These are phyloP conservation scores for Podiceps cristatus DNA, from an alignment of 2,113 vertebrate genomes.

Conservation along the genomic window DNA sequence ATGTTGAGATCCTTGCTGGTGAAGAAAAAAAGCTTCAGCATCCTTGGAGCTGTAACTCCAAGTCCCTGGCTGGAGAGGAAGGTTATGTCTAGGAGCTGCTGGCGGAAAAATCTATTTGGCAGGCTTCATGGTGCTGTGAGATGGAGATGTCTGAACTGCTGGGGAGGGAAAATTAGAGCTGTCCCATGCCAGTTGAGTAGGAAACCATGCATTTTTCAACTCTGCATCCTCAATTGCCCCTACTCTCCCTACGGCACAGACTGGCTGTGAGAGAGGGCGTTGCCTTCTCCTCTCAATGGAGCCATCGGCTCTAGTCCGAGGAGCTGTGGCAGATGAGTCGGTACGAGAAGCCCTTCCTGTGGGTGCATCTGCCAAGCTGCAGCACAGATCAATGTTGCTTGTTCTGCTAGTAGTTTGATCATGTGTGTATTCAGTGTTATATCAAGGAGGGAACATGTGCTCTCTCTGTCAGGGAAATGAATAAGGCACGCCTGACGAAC, in stretches of 20 bases:
- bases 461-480: background rate
- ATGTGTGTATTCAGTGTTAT: background rate
- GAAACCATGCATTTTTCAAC: background rate
- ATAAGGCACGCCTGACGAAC: background rate
- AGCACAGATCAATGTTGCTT: background rate
- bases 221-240: background rate
- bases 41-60: background rate
- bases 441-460: background rate
- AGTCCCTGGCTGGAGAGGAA: background rate
- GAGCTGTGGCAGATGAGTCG: background rate
- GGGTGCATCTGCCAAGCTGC: background rate
- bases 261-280: accelerated
- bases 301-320: background rate
- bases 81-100: background rate
- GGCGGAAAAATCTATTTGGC: background rate
- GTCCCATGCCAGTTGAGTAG: background rate
- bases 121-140: background rate
- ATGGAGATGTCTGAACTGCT: background rate
- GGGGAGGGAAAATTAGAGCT: background rate
- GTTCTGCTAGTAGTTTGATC: background rate
- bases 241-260: background rate
- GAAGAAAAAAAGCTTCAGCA: background rate
- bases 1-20: background rate
- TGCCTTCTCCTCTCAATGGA: background rate
- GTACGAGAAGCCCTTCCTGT: background rate